A percentile compares a stretch with the other conserved stretches of the same genome.
Evolutionary conservation across 2,113 vertebrate species (phyloP).

Genomic region (Serilophus lunatus): DNA sequence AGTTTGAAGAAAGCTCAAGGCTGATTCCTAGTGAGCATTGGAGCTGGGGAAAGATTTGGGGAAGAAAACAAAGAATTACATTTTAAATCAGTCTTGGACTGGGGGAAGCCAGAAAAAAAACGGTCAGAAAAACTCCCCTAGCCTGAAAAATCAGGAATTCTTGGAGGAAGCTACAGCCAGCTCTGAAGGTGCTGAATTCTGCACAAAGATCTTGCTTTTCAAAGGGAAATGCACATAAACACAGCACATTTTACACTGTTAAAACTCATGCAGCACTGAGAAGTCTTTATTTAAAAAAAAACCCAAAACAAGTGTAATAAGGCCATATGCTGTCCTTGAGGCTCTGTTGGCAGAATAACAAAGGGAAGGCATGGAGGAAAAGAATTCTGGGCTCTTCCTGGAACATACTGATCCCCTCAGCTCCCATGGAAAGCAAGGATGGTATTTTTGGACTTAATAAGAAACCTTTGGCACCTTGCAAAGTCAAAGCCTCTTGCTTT

Average conservation of each 20-base stretch:
- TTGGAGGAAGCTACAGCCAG: neutral
- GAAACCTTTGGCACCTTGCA: conserved; percentile 6
- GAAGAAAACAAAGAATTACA: neutral
- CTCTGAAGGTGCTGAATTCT: neutral
- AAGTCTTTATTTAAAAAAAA: neutral
- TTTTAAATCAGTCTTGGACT: neutral
- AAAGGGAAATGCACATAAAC: neutral
- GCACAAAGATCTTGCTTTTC: neutral
- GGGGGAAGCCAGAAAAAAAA: neutral
- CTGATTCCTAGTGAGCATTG: neutral
- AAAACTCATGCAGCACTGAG: neutral
- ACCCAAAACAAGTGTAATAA: neutral
- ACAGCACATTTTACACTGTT: neutral
- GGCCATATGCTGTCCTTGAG: conserved; percentile 55
- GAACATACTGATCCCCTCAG: conserved; percentile 39
- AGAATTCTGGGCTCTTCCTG: conserved; percentile 37
- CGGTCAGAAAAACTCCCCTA: neutral
- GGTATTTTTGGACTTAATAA: conserved; percentile 39
- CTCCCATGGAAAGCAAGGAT: neutral
- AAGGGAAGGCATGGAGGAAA: conserved; percentile 25
- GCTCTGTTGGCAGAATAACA: conserved; percentile 38
- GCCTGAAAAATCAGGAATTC: neutral
- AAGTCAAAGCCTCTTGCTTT: neutral
- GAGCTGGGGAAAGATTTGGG: neutral
- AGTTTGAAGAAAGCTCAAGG: neutral